Base-by-base conservation (phyloP, 2,797 vertebrate genomes). In the Anas acuta region DNA sequence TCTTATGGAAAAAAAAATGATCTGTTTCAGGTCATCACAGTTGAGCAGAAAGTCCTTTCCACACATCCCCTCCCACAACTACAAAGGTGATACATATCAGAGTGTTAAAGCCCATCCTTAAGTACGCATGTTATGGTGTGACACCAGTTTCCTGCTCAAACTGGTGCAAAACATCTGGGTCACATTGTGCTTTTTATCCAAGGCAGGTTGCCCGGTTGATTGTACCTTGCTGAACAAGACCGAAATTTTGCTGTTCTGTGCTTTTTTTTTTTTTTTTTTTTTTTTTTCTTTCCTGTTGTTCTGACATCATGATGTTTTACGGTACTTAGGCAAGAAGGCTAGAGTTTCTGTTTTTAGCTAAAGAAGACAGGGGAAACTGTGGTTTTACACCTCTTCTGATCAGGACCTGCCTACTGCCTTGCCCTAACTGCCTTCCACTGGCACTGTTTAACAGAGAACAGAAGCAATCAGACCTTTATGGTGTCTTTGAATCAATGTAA, bases 251-350 rank as follows among this genome's bases (percentile, higher is more conserved):
- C 15, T 11, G 12, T 26, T 47, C 7, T 49, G 3, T 53, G 23
- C 5, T 35, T 66, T 72, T 72, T 81, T 11, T 20, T 45, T 45
- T 20, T 21, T 45, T 20, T 45, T 6, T 6, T 21, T 45, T 20
- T 45, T 37, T 2, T 45, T 66, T 66, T 65, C 35, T 39, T 35
- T 35, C 8, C 30, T 41, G 13, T 30, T 66, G 28, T 33, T 25
- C 3, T 66, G 28, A 9, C 30, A 41, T 0, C n/a, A 41, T 0
- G 0, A 53, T 17, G 3, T 6, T 64, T 89, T n/a, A 30, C 8
- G 14, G 16, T 45, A 10, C 22, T 9, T 41, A 39, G 70, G 6
- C 15, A 81, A 67, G 22, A 7, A 47, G 49, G 19, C 2, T 58
- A 30, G 10, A 28, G 10, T 32, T 82, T 62, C 61, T 81, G 26